Base-by-base conservation (phyloP, 2,888 invertebrate genomes). In the Oscheius sp. region DNA sequence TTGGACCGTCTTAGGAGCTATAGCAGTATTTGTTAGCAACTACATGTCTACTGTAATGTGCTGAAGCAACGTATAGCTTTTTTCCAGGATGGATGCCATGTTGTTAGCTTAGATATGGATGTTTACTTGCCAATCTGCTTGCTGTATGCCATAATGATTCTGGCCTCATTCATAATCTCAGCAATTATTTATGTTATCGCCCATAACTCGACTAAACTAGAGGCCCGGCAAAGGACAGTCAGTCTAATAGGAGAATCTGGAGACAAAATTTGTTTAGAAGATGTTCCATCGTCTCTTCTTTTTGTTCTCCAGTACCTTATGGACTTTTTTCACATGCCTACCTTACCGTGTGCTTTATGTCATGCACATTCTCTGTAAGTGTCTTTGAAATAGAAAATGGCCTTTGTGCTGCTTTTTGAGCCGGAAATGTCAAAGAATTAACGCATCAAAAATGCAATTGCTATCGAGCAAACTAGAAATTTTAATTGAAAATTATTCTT, bases 281-380 rank as follows among this genome's bases (percentile, higher is more conserved):
- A 74, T 85, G 33, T 83, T 84, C 68, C 80, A 83, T 64, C 80
- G 85, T 1, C 74, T 85, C 2, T 84, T 85, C 67, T 85, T 85
- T 74, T 62, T 85, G 20, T 85, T 85, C 72, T 82, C 82, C 33
- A 82, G 82, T 57, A 85, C 85, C 0, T 51, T 84, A 24, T 85
- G 85, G 85, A 85, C 85, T 0, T 84, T 84, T 63, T 77, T 80
- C 70, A 85, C 85, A 4, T 84, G 82, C 38, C 74, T 85, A 1
- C 85, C 85, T 26, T 85, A 85, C 57, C 74, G 85, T 6, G 66
- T 81, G 3, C 70, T 85, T 17, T 84, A 82, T 56, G 71, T 84
- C 17, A 68, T 78, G 62, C 65, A 67, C 41, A 68, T 45, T 17
- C 64, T 80, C 22, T 75, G 80, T 64, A 12, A 47, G 47, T 50